Evolutionary conservation across 2,888 invertebrate species (phyloP).

Genomic region (Trachelus troglodyta): DNA sequence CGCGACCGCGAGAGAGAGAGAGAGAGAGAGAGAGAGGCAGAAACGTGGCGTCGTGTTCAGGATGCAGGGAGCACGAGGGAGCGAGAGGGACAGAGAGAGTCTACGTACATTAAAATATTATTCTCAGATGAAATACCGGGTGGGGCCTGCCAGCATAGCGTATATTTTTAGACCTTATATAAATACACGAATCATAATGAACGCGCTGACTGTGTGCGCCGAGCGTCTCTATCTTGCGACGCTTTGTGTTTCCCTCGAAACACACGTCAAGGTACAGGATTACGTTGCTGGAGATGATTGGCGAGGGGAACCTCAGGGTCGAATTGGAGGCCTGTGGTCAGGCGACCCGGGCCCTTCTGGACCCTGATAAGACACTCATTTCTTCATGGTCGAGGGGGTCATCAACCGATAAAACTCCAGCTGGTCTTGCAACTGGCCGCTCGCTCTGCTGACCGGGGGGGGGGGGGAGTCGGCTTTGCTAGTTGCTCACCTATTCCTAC

Average conservation of each 20-base stretch:
- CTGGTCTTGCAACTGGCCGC: too few species aligned
- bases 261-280: too few species aligned
- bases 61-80: slow-evolving; percentile 20
- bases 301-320: too few species aligned
- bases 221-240: slow-evolving; percentile 31
- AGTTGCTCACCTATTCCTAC: slow-evolving; percentile 12
- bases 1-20: slow-evolving; percentile 8
- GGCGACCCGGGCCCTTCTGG: too few species aligned
- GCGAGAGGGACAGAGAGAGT: slow-evolving; percentile 35
- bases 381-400: too few species aligned
- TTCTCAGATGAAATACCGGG: slow-evolving; percentile 67
- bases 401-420: too few species aligned
- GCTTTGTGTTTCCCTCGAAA: slow-evolving; percentile 40
- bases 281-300: too few species aligned
- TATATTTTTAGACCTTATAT: slow-evolving; percentile 67
- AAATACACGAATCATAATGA: slow-evolving; percentile 67
- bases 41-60: not conserved
- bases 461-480: too few species aligned
- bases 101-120: slow-evolving; percentile 66
- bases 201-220: slow-evolving; percentile 46
- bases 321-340: too few species aligned
- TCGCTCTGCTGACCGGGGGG: too few species aligned
- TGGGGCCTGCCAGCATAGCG: slow-evolving; percentile 63
- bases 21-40: slow-evolving; percentile 25
- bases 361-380: too few species aligned